phyloP scores from a whole-genome alignment of 2,888 invertebrate genomes.

The Tortricodes alternella region DNA sequence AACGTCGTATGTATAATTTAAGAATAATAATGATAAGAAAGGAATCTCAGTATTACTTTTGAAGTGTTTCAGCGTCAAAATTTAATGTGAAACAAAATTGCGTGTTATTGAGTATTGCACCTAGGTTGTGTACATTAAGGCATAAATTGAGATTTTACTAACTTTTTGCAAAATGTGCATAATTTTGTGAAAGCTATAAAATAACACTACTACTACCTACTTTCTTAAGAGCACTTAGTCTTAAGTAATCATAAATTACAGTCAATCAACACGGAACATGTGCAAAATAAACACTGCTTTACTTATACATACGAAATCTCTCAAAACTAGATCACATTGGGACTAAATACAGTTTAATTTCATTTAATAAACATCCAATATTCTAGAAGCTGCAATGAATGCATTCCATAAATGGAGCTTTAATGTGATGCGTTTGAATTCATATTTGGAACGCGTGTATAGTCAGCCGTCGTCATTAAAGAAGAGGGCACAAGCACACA shows the following conservation, averaged over 20 bases:
- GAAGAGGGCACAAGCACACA: slow-evolving; percentile 60
- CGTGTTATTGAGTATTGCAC: background rate
- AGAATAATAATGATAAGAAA: slow-evolving; percentile 24
- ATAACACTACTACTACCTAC: slow-evolving; percentile 54
- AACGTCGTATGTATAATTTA: slow-evolving; percentile 42
- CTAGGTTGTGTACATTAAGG: too few species aligned
- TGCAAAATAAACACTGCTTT: slow-evolving; percentile 50
- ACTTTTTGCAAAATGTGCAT: background rate
- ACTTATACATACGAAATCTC: slow-evolving; percentile 1
- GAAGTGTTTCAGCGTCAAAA: background rate
- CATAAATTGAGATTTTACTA: too few species aligned
- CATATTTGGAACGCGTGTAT: slow-evolving; percentile 38
- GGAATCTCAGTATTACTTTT: background rate
- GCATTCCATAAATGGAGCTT: slow-evolving; percentile 46
- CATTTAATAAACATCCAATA: slow-evolving; percentile 12
- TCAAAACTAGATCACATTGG: slow-evolving; percentile 30
- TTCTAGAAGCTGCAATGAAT: slow-evolving; percentile 28
- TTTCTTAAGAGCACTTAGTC: slow-evolving; percentile 61
- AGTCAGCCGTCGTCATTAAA: slow-evolving; percentile 67
- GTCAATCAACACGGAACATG: slow-evolving; percentile 67
- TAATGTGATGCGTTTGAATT: slow-evolving; percentile 39
- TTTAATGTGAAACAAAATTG: background rate
- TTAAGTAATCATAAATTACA: slow-evolving; percentile 65
- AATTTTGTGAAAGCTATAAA: slow-evolving; percentile 32
- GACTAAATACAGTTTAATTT: slow-evolving; percentile 19